Percentiles rank a stretch among this genome's conserved stretches.
phyloP scores from a whole-genome alignment of 2,888 invertebrate genomes.

The Machimus atricapillus region DNA sequence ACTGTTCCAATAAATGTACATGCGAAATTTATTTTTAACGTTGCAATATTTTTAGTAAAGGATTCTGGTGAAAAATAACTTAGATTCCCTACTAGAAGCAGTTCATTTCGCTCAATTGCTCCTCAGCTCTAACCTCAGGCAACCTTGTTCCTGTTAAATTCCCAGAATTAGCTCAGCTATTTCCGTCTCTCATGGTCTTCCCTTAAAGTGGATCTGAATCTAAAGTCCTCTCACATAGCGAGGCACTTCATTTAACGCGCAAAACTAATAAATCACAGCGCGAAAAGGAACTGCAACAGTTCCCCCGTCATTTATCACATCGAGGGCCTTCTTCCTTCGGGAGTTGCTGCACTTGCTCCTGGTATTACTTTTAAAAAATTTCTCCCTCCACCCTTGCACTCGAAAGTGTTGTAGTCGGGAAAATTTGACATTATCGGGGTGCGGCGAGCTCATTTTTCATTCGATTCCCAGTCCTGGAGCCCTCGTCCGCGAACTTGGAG shows the following conservation, averaged over 20 bases:
- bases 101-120: not conserved
- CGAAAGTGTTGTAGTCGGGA: not conserved
- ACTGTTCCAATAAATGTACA: too few species aligned
- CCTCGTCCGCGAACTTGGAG: not conserved
- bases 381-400: not conserved
- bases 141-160: not conserved
- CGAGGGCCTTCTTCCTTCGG: not conserved
- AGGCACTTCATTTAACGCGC: not conserved
- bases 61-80: not conserved
- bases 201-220: not conserved
- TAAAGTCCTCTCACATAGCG: not conserved
- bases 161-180: not conserved
- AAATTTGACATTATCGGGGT: constrained; percentile 25
- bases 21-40: too few species aligned
- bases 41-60: too few species aligned
- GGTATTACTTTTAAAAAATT: not conserved
- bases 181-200: not conserved
- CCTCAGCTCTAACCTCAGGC: not conserved
- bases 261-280: not conserved
- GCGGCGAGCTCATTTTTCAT: constrained; percentile 8
- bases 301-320: not conserved
- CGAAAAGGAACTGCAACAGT: not conserved
- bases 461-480: not conserved
- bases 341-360: not conserved
- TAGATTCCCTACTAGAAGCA: not conserved